Evolutionary conservation across 2,888 invertebrate genomes (phyloP).

Genomic region (Cremastobaeus sp.): DNA sequence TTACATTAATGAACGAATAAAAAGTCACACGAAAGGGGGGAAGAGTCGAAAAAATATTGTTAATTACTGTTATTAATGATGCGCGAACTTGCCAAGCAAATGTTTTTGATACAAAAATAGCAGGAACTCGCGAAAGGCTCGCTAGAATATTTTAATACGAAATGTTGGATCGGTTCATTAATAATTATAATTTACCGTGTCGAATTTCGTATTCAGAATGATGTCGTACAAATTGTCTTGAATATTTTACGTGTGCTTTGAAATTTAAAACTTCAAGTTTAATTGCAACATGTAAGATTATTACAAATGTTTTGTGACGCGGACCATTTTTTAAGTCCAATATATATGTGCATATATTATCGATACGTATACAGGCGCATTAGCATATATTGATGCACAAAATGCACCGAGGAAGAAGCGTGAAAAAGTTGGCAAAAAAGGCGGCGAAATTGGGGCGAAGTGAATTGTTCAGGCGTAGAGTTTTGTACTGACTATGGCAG

Average conservation of each 20-base stretch:
- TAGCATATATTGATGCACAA: slow-evolving; percentile 38
- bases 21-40: too few species aligned
- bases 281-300: slow-evolving; percentile 18
- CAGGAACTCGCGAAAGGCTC: too few species aligned
- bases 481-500: slow-evolving; percentile 31
- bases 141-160: too few species aligned
- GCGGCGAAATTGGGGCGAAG: slow-evolving; percentile 5
- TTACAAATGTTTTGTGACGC: slow-evolving; percentile 7
- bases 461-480: slow-evolving; percentile 19
- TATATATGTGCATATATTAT: slow-evolving; percentile 39
- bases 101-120: too few species aligned
- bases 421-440: slow-evolving; percentile 24
- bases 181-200: too few species aligned
- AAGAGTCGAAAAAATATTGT: too few species aligned
- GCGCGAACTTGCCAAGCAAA: too few species aligned
- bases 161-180: too few species aligned
- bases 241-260: neutral
- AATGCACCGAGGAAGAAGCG: slow-evolving; percentile 16
- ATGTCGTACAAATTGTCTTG: neutral
- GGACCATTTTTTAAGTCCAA: slow-evolving; percentile 21
- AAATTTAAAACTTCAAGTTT: slow-evolving; percentile 21
- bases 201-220: neutral
- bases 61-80: too few species aligned
- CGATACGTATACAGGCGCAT: slow-evolving; percentile 6
- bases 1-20: too few species aligned